Evolutionary conservation across 1,140 invertebrate genomes (phyloP).

Genomic region (Drosophila sp.): DNA sequence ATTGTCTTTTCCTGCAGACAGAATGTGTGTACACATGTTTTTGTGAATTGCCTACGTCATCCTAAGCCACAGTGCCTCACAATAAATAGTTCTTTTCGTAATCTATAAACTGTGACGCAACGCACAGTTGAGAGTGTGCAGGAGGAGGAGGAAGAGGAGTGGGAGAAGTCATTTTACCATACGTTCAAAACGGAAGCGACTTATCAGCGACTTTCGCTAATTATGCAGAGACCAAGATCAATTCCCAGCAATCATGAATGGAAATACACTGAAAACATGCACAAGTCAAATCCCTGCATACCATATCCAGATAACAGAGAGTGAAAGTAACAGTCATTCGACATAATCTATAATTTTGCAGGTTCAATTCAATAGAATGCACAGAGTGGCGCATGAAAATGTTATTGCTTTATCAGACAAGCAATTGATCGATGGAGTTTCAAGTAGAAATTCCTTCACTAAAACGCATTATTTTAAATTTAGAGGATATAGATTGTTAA

Average conservation of each 20-base stretch:
- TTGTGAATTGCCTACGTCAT: conserved; percentile 52
- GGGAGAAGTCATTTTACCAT: not conserved
- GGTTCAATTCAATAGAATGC: too few relatives aligned
- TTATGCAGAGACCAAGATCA: conserved; percentile 42
- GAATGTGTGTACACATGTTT: conserved; percentile 46
- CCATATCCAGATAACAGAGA: too few relatives aligned
- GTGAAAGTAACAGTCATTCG: too few relatives aligned
- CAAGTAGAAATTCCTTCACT: too few relatives aligned
- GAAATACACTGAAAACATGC: not conserved
- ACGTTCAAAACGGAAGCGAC: conserved; percentile 8
- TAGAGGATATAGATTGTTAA: too few relatives aligned
- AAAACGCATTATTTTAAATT: too few relatives aligned
- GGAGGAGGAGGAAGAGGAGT: not conserved
- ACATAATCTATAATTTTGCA: too few relatives aligned
- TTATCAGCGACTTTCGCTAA: conserved; percentile 33
- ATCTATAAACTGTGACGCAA: conserved; percentile 62
- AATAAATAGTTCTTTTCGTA: not conserved
- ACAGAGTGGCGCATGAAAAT: too few relatives aligned
- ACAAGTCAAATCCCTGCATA: not conserved
- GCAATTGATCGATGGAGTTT: too few relatives aligned
- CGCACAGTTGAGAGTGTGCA: conserved; percentile 19
- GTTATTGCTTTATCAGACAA: too few relatives aligned
- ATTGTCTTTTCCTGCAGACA: conserved; percentile 66
- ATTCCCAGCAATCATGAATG: not conserved
- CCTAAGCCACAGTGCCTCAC: conserved; percentile 7